A percentile compares a stretch with the other conserved stretches of the same genome.
Evolutionary conservation across 2,797 vertebrate species (phyloP).

Genomic region (Erpetoichthys calabaricus): DNA sequence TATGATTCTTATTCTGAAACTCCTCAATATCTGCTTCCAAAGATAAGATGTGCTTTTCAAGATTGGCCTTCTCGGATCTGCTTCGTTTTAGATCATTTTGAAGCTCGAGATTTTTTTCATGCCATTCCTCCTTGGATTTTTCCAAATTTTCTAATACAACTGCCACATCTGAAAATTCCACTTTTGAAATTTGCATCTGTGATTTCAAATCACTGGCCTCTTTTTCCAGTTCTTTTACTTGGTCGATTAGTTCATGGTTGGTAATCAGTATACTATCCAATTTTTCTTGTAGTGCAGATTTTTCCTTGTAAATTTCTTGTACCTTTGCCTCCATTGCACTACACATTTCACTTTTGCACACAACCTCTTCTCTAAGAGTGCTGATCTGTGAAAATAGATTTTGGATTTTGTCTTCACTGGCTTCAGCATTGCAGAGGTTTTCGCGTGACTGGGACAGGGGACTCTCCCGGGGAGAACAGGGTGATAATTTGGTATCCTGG

Average conservation of each 20-base stretch:
- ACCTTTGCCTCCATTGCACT: conserved; percentile 41
- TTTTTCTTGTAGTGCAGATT: conserved; percentile 28
- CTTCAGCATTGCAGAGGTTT: accelerated
- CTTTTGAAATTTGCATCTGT: conserved; percentile 39
- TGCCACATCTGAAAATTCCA: conserved; percentile 35
- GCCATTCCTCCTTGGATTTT: conserved; percentile 42
- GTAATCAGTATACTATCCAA: conserved; percentile 26
- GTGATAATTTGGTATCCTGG: neutral
- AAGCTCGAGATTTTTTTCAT: conserved; percentile 51
- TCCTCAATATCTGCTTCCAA: conserved; percentile 48
- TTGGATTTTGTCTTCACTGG: conserved; percentile 23
- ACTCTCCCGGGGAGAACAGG: conserved; percentile 1
- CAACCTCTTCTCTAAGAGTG: conserved; percentile 38
- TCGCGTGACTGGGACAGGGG: conserved; percentile 5
- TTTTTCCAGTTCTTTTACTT: conserved; percentile 34
- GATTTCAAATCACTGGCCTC: conserved; percentile 36
- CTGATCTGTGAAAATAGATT: conserved; percentile 37
- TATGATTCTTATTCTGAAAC: conserved; percentile 45
- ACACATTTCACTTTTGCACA: conserved; percentile 38
- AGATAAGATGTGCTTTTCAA: conserved; percentile 49
- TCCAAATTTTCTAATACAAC: conserved; percentile 40
- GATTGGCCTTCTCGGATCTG: conserved; percentile 53
- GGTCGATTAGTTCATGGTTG: conserved; percentile 30
- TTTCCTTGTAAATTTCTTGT: conserved; percentile 38
- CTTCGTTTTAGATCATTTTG: conserved; percentile 50